Conservation (phyloP, 1,140 invertebrate genomes). For the Pseudomyrmex dendroicus region DNA sequence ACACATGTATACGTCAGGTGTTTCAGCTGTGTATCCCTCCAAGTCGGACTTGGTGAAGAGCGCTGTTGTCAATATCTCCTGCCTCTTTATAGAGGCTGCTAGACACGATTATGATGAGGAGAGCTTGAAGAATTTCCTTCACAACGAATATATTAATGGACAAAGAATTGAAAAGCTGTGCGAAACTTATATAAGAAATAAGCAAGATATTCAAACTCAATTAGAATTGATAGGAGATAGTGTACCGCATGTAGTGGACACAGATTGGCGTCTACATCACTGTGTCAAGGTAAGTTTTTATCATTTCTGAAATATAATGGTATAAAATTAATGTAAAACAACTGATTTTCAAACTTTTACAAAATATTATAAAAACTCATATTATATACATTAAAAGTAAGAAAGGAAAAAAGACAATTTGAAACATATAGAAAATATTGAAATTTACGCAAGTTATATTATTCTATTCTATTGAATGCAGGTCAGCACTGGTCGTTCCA, state of each 20-base stretch:
- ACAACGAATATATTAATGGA: conserved; percentile 72
- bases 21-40: conserved; percentile 74
- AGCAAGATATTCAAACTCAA: conserved; percentile 77
- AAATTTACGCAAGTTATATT: conserved; percentile 26
- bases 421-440: too few relatives aligned
- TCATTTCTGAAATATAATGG: neutral
- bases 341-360: too few relatives aligned
- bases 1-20: conserved; percentile 59
- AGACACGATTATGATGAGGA: conserved; percentile 80
- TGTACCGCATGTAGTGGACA: conserved; percentile 88
- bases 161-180: conserved; percentile 78
- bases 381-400: too few relatives aligned
- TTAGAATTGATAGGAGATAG: conserved; percentile 84
- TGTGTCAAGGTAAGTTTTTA: conserved; percentile 83
- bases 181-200: conserved; percentile 79
- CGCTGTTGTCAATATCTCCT: conserved; percentile 81
- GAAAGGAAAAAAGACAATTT: too few relatives aligned
- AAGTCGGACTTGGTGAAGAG: conserved; percentile 82
- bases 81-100: conserved; percentile 82
- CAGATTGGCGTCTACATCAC: conserved; percentile 88
- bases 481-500: conserved; percentile 81
- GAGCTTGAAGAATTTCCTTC: conserved; percentile 77
- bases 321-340: neutral
- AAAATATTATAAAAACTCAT: too few relatives aligned
- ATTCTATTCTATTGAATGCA: conserved; percentile 76